A percentile compares a stretch with the other conserved stretches of the same genome.
Evolutionary conservation across 2,888 invertebrate genomes (phyloP).

Genomic region (Chrysotoxum bicinctum): DNA sequence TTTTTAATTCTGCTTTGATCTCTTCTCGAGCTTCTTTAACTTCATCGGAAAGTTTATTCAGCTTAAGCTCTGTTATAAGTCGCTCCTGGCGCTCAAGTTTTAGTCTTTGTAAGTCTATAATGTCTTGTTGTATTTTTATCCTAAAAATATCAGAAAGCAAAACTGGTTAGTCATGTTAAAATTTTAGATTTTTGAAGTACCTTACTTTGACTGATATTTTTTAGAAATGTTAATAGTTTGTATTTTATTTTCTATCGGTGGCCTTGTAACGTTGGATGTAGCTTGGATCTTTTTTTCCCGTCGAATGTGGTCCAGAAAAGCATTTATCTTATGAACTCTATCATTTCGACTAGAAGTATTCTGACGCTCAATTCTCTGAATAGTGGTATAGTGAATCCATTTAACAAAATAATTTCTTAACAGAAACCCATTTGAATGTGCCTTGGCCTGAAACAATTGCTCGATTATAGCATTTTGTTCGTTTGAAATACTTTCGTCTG

Average conservation of each 20-base stretch:
- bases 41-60: slow-evolving; percentile 87
- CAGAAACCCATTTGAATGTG: slow-evolving; percentile 69
- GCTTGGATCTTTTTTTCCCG: slow-evolving; percentile 75
- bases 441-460: slow-evolving; percentile 76
- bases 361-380: slow-evolving; percentile 79
- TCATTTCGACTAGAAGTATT: slow-evolving; percentile 75
- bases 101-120: slow-evolving; percentile 87
- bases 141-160: slow-evolving; percentile 79
- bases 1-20: slow-evolving; percentile 83
- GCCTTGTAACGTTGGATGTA: slow-evolving; percentile 17
- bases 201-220: slow-evolving; percentile 80
- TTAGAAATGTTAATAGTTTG: slow-evolving; percentile 75
- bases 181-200: neutral
- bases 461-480: slow-evolving; percentile 79
- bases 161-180: neutral
- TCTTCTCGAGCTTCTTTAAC: slow-evolving; percentile 85
- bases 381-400: slow-evolving; percentile 80
- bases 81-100: slow-evolving; percentile 88
- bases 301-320: slow-evolving; percentile 80
- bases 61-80: slow-evolving; percentile 88
- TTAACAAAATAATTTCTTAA: slow-evolving; percentile 79
- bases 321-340: slow-evolving; percentile 79
- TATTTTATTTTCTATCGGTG: slow-evolving; percentile 27
- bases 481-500: slow-evolving; percentile 67
- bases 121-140: slow-evolving; percentile 87